phyloP scores from a whole-genome alignment of 2,797 vertebrate genomes.

The Crenuchus spilurus region DNA sequence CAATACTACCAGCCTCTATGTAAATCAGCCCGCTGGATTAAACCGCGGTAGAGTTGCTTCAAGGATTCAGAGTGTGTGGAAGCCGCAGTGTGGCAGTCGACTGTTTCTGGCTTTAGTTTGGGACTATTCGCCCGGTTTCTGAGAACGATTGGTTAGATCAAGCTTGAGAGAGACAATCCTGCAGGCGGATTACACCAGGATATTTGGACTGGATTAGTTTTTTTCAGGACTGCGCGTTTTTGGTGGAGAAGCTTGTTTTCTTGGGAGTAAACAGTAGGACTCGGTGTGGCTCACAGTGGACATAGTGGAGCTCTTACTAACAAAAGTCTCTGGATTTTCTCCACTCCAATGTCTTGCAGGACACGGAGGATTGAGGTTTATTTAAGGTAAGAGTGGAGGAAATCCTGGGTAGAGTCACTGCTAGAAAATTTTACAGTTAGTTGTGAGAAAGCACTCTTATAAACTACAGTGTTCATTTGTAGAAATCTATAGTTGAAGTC shows the following conservation, averaged over 20 bases:
- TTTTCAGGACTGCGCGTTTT: neutral
- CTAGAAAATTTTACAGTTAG: too few relatives aligned
- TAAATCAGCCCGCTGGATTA: conserved; percentile 66
- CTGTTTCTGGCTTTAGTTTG: neutral
- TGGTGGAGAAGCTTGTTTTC: conserved; percentile 7
- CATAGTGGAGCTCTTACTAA: neutral
- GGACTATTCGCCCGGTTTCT: neutral
- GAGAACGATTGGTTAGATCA: neutral
- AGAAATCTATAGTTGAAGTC: neutral
- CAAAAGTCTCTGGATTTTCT: conserved; percentile 18
- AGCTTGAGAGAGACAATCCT: neutral
- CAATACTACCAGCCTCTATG: conserved; percentile 73
- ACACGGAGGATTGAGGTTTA: conserved; percentile 12
- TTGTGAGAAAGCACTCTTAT: too few relatives aligned
- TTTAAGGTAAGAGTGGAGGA: conserved; percentile 49
- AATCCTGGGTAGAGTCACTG: too few relatives aligned
- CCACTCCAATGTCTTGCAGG: conserved; percentile 48
- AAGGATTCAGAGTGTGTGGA: conserved; percentile 61
- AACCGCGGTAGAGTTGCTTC: conserved; percentile 69
- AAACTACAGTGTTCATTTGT: neutral
- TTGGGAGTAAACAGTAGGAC: conserved; percentile 15
- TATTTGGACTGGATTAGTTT: neutral
- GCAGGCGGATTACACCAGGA: neutral
- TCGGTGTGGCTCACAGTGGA: too few relatives aligned
- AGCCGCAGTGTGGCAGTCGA: conserved; percentile 46